Conservation (phyloP, 2,113 vertebrate genomes). For the Cettia cetti region DNA sequence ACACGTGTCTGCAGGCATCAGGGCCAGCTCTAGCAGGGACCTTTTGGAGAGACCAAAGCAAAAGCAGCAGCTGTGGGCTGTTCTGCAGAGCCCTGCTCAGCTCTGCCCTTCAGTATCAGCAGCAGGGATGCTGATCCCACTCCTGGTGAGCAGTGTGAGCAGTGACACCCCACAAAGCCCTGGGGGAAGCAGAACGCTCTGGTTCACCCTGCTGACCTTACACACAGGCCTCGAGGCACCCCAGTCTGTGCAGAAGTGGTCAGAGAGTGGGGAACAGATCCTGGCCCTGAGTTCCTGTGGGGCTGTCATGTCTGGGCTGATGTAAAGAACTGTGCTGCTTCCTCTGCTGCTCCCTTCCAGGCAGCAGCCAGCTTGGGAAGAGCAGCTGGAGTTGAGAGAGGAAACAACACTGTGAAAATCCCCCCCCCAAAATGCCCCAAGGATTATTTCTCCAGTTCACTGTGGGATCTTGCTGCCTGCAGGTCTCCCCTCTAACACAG, state of each 20-base stretch:
- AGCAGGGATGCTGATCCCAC: background rate
- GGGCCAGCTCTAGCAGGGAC: accelerated
- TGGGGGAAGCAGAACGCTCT: background rate
- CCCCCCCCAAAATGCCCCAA: background rate
- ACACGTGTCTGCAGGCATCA: accelerated
- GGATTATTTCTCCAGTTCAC: background rate
- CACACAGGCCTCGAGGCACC: accelerated
- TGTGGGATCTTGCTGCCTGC: background rate
- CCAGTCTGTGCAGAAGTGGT: accelerated
- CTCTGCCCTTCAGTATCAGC: background rate
- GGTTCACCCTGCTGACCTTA: background rate
- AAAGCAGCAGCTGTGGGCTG: background rate
- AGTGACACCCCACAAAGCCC: background rate
- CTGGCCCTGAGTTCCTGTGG: background rate
- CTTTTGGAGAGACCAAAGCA: accelerated
- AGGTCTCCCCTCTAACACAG: background rate
- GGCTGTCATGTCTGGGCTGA: background rate
- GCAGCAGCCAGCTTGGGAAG: background rate
- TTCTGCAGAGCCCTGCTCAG: background rate
- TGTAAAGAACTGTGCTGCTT: background rate
- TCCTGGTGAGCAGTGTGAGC: accelerated
- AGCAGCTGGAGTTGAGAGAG: background rate
- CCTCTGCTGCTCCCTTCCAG: background rate
- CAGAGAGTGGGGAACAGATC: background rate
- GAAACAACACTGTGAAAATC: background rate